Percentiles rank a stretch among this genome's conserved stretches.
These are phyloP conservation scores for Anhinga rufa DNA, from an alignment of 2,113 vertebrate species.

Conservation along the genomic window DNA sequence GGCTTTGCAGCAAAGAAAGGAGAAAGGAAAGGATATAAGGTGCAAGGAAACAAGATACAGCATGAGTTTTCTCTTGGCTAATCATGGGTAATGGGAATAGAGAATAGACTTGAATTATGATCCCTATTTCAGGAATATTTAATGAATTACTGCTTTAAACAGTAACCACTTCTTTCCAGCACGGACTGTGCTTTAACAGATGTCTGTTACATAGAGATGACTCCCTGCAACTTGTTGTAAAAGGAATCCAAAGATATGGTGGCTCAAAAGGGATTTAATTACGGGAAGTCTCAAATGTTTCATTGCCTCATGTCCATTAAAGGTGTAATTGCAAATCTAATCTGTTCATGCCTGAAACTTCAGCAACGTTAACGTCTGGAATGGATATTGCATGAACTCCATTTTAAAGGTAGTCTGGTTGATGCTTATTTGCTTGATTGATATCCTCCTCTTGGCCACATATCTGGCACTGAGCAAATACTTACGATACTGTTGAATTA, in stretches of 20 bases:
- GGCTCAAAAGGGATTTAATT: neutral
- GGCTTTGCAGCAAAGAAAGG: neutral
- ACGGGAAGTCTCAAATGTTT: neutral
- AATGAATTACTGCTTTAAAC: neutral
- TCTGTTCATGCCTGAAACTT: neutral
- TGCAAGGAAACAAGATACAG: neutral
- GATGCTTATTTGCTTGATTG: neutral
- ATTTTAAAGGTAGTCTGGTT: neutral
- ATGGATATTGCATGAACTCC: neutral
- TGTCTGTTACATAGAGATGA: neutral
- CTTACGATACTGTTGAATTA: neutral
- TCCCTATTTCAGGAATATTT: neutral
- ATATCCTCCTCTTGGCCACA: neutral
- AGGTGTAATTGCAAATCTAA: neutral
- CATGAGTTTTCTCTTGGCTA: neutral
- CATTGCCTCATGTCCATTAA: neutral
- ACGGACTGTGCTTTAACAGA: neutral
- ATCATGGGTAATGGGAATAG: neutral
- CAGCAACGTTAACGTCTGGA: neutral
- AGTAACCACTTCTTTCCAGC: neutral
- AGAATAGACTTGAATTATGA: neutral
- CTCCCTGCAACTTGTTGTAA: neutral
- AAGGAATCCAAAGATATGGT: neutral
- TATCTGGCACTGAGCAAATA: neutral
- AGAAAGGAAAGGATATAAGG: neutral